Percentiles rank a stretch among this genome's conserved stretches.
Conservation (phyloP, 2,797 vertebrate species). For the Helarctos malayanus region DNA sequence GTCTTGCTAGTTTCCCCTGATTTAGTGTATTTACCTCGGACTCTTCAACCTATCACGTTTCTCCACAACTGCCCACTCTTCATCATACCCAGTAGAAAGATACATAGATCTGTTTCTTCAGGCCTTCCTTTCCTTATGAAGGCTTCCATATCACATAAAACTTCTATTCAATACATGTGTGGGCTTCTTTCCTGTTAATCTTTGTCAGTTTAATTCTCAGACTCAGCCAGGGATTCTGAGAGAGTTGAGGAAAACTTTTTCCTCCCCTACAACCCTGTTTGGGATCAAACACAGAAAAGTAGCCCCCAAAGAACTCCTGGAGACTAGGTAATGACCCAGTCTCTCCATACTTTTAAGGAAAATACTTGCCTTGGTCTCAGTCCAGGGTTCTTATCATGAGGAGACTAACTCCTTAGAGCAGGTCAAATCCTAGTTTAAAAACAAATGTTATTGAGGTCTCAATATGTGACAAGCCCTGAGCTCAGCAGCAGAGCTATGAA, state of each 20-base stretch:
- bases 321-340: background rate
- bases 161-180: background rate
- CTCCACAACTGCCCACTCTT: background rate
- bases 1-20: background rate
- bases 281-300: background rate
- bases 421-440: slow-evolving; percentile 30
- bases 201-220: slow-evolving; percentile 18
- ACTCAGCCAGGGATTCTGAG: background rate
- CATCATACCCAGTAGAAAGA: background rate
- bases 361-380: background rate
- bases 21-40: background rate
- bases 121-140: background rate
- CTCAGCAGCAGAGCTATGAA: background rate
- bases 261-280: background rate
- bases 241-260: background rate
- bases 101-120: background rate
- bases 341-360: background rate
- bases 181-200: background rate
- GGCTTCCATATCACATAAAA: background rate
- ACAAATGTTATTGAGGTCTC: background rate
- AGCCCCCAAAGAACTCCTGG: background rate
- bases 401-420: background rate
- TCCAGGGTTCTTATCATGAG: background rate
- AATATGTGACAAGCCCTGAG: background rate
- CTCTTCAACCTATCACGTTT: background rate